phyloP scores from a whole-genome alignment of 2,113 vertebrate species.

The Erythrolamprus reginae region DNA sequence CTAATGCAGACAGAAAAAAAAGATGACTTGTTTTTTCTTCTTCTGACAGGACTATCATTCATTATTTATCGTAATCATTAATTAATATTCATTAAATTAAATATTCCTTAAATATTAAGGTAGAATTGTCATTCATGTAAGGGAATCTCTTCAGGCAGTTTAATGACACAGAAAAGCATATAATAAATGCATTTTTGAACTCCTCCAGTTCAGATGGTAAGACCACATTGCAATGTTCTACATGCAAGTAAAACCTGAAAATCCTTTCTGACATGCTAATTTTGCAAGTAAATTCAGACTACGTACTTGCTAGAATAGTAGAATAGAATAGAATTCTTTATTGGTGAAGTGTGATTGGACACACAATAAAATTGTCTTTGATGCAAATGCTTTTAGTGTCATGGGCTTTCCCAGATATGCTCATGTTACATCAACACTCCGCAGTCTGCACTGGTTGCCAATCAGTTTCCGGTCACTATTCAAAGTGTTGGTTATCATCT shows the following conservation, averaged over 20 bases:
- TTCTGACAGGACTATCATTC: neutral
- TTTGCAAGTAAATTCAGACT: neutral
- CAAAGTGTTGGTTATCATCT: too few relatives aligned
- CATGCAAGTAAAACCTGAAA: neutral
- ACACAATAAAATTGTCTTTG: too few relatives aligned
- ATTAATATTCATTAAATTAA: neutral
- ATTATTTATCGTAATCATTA: neutral
- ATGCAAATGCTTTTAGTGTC: too few relatives aligned
- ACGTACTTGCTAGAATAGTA: too few relatives aligned
- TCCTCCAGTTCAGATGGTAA: neutral
- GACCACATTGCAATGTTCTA: neutral
- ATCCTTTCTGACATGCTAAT: neutral
- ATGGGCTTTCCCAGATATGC: too few relatives aligned
- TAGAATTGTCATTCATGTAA: neutral
- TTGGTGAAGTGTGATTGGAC: too few relatives aligned
- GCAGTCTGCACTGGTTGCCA: too few relatives aligned
- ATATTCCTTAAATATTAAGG: neutral
- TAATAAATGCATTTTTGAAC: neutral
- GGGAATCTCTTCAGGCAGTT: neutral
- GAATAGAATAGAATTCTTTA: too few relatives aligned
- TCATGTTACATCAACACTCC: too few relatives aligned
- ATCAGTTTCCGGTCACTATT: too few relatives aligned
- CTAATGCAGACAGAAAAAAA: neutral
- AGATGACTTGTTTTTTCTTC: neutral
- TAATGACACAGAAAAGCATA: neutral